Base-by-base conservation (phyloP, 2,888 invertebrate genomes). In the Hartigia nigra region DNA sequence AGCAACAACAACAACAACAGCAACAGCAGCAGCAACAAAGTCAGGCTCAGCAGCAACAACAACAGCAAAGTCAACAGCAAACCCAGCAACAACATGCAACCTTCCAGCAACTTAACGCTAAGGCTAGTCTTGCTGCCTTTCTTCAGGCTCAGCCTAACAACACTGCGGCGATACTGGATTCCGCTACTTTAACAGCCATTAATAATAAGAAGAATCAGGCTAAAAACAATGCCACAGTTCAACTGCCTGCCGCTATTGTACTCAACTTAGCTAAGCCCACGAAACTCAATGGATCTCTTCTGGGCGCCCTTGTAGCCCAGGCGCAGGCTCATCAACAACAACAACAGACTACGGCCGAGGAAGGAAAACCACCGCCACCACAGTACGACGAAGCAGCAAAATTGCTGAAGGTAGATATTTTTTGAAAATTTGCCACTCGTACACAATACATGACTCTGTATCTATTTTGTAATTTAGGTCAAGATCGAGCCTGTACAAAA, bases 341-440 rank as follows among this genome's bases (percentile, higher is more conserved):
- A 76, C 83, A 81, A 12, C 87, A 89, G 79, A 86, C 87, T 74
- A 85, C 84, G n/a, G 80, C 87, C 3, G 91, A 92, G 69, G 92
- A 93, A 32, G 85, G 85, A 4, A 93, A 94, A 86, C 93, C 93
- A 74, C 95, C 95, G 9, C 94, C 94, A 12, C 95, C 95, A 23
- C 93, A 95, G 79, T 96, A 96, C 88, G 95, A 95, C 85, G 96
- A 96, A 89, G 96, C 95, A 80, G 93, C 94, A 4, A 94, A 94
- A 84, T 92, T 94, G 81, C 89, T 95, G 76, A 94, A 93, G 86
- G 92, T 87, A 90, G 92, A 86, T 76, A 81, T 82, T 55, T 75
- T 75, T 39, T 31, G n/a, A 74, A 31, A 55, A 55, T 32, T 75
- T 12, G 9, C 12, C 34, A 75, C 32, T 39, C 32, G 31, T 34